Conservation (phyloP, 2,888 invertebrate species). For the Drosophila prostipennis region DNA sequence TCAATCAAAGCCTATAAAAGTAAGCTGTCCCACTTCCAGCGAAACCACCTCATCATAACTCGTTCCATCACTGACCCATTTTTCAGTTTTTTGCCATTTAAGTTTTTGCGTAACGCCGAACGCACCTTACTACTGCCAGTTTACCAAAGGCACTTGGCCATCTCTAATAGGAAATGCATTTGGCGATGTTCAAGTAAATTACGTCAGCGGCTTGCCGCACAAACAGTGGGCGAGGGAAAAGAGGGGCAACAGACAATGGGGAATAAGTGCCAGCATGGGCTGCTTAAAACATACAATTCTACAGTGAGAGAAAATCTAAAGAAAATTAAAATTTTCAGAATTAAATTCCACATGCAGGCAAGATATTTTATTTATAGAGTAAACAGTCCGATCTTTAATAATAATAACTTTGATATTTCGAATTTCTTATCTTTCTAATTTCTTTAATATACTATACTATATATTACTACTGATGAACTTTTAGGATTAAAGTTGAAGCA, state of each 20-base stretch:
- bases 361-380: no score
- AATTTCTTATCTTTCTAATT: no score
- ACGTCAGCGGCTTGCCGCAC: slow-evolving; percentile 72
- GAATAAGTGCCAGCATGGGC: slow-evolving; percentile 68
- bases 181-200: slow-evolving; percentile 69
- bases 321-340: no score
- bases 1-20: neutral
- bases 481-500: no score
- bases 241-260: slow-evolving; percentile 3
- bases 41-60: slow-evolving; percentile 17
- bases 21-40: neutral
- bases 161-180: slow-evolving; percentile 71
- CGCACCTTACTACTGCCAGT: slow-evolving; percentile 27
- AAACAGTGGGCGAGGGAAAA: slow-evolving; percentile 13
- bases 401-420: no score
- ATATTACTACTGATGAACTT: no score
- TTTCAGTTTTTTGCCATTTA: slow-evolving; percentile 33
- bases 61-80: slow-evolving; percentile 28
- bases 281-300: slow-evolving; percentile 70
- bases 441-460: no score
- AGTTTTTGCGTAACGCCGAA: slow-evolving; percentile 34
- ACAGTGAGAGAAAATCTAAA: slow-evolving; percentile 8
- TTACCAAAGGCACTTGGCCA: slow-evolving; percentile 31
- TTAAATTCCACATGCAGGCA: no score
- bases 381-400: no score